phyloP scores from a whole-genome alignment of 2,113 vertebrate genomes.

The Aldabrachelys gigantea region DNA sequence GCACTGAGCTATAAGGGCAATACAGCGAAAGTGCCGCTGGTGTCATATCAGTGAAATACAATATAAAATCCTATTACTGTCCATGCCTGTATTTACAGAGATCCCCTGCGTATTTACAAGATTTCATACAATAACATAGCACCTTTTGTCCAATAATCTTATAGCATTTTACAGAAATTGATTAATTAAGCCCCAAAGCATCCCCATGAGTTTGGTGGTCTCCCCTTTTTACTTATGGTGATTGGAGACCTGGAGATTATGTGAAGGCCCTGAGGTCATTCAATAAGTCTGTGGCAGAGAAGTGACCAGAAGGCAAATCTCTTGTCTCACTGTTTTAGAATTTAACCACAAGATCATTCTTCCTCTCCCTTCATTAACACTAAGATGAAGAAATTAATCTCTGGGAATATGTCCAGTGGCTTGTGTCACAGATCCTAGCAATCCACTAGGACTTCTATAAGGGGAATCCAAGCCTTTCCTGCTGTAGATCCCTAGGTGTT shows the following conservation, averaged over 20 bases:
- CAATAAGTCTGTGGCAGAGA: not conserved
- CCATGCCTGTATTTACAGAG: not conserved
- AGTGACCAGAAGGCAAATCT: not conserved
- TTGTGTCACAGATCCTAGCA: not conserved
- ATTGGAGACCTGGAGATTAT: not conserved
- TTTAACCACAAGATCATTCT: not conserved
- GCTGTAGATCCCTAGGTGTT: not conserved
- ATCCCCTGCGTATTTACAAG: not conserved
- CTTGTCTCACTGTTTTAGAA: not conserved
- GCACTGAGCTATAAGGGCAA: not conserved
- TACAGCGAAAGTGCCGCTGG: not conserved
- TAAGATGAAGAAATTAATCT: not conserved
- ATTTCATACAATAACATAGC: not conserved
- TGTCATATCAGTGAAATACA: not conserved
- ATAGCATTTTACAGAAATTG: not conserved
- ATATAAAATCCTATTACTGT: not conserved
- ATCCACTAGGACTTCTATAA: not conserved
- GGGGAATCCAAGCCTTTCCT: not conserved
- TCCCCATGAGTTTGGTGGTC: too few relatives aligned
- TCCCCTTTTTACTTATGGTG: not conserved
- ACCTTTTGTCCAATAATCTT: not conserved
- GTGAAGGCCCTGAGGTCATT: not conserved
- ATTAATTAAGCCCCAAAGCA: not conserved
- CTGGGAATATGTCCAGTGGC: not conserved
- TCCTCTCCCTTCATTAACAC: not conserved